phyloP scores from a whole-genome alignment of 2,888 invertebrate genomes.

The Rhopalosiphum nymphaeae region DNA sequence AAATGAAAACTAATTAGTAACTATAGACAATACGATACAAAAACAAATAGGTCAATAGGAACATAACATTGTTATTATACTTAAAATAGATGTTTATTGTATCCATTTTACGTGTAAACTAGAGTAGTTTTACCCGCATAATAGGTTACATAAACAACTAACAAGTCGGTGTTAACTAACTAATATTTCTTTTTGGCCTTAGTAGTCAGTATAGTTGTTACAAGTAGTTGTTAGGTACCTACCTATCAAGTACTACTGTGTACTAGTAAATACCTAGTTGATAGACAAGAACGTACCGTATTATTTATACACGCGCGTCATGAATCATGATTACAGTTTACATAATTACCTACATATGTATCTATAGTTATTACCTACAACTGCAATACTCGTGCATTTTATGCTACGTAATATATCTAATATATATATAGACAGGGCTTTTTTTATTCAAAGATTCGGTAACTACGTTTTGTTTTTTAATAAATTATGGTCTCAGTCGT shows the following conservation, averaged over 20 bases:
- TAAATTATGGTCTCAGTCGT: not conserved
- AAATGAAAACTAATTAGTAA: slow-evolving; percentile 17
- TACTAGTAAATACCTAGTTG: not conserved
- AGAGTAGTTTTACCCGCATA: slow-evolving; percentile 48
- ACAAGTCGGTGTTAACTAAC: slow-evolving; percentile 38
- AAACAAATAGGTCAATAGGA: slow-evolving; percentile 44
- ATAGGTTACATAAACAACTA: slow-evolving; percentile 36
- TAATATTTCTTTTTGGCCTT: slow-evolving; percentile 48
- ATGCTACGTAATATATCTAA: not conserved
- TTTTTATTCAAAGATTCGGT: not conserved
- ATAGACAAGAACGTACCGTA: not conserved
- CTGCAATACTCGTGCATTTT: not conserved
- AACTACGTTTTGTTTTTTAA: not conserved
- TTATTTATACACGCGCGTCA: not conserved
- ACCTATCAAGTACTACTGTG: not conserved
- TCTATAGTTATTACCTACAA: not conserved
- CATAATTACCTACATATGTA: not conserved
- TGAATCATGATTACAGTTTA: not conserved
- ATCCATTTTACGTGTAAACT: slow-evolving; percentile 28
- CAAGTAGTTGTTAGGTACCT: not conserved
- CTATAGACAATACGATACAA: not conserved
- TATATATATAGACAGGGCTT: not conserved
- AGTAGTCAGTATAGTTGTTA: not conserved
- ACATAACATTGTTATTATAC: not conserved
- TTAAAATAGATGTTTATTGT: slow-evolving; percentile 32